Base-by-base conservation (phyloP, 92 coral and sea anemone species). In the Epizoanthus stellaris region DNA sequence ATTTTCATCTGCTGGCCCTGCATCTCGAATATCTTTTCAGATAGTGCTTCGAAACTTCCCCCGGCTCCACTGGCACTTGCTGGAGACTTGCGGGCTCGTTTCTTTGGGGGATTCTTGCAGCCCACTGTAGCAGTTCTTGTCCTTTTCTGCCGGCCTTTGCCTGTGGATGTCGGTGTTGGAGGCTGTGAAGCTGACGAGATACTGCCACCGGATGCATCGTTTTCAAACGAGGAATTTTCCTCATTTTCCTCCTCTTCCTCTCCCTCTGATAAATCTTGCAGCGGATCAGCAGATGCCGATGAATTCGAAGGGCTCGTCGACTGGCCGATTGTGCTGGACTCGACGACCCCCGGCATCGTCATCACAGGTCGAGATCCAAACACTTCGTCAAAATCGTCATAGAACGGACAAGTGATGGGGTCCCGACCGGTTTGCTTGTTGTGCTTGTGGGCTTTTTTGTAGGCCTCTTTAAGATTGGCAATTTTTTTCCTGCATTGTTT, bases 401-500 rank as follows among this genome's bases (percentile, higher is more conserved):
- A 89, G 47, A 13, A 88, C 38, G 94, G 94, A 62, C 92, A 83
- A 7, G 69, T 85, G 63, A 81, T 80, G 12, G 70, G 54, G 36
- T 74, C 23, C 2, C 71, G 34, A 8, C 95, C 95, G 1, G 95
- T 92, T 62, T 80, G 63, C 2, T 82, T 83, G 80, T 92, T 92
- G 85, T 92, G 85, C 1, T n/a, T 17, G 43, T 88, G 85, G 0
- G 91, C 91, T 17, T 91, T 89, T n/a, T 91, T 91, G 85, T 88
- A 88, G 12, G 89, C 70, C 36, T 76, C 59, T 56, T 92, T 92
- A 23, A 92, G 64, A 73, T 92, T 92, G 17, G 85, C 40, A 30
- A 92, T 12, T 73, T 92, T 89, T 67, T 86, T 88, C 47, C 85
- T 92, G 74, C 92, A 89, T 56, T 92, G 95, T 30, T 92, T 89